Evolutionary conservation across 2,888 invertebrate genomes (phyloP).

Genomic region (Anthrax anthrax): DNA sequence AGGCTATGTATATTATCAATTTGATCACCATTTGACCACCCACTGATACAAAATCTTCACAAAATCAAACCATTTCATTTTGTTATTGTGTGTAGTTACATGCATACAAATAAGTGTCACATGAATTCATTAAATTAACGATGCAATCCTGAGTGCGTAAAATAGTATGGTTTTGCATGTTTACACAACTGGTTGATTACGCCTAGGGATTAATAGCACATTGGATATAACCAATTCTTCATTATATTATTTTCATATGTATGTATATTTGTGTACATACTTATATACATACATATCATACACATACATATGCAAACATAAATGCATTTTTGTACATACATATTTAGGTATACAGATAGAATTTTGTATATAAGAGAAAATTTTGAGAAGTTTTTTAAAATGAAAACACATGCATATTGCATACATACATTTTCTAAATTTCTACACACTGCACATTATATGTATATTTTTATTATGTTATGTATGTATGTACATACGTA

Average conservation of each 20-base stretch:
- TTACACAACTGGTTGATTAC: slow-evolving; percentile 11
- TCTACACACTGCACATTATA: no score
- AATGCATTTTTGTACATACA: background rate
- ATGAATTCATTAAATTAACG: slow-evolving; percentile 13
- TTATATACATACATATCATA: no score
- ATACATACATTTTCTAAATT: no score
- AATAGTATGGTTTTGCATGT: slow-evolving; percentile 12
- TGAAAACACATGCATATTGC: no score
- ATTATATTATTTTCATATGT: background rate
- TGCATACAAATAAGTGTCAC: slow-evolving; percentile 7
- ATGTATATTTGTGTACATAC: background rate
- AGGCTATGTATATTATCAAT: no score
- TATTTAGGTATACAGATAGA: slow-evolving; percentile 3
- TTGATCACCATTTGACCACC: no score
- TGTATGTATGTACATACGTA: no score
- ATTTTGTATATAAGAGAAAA: slow-evolving; percentile 10
- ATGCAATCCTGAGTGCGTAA: slow-evolving; percentile 12
- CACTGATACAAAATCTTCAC: no score
- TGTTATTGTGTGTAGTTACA: background rate
- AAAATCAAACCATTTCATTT: no score
- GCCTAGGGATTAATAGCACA: slow-evolving; percentile 12
- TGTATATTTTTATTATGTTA: no score
- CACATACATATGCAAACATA: no score
- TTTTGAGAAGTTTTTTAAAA: no score
- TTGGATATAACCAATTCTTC: slow-evolving; percentile 9